Evolutionary conservation across 2,797 vertebrate genomes (phyloP).

Genomic region (Hafferia zeledoni): DNA sequence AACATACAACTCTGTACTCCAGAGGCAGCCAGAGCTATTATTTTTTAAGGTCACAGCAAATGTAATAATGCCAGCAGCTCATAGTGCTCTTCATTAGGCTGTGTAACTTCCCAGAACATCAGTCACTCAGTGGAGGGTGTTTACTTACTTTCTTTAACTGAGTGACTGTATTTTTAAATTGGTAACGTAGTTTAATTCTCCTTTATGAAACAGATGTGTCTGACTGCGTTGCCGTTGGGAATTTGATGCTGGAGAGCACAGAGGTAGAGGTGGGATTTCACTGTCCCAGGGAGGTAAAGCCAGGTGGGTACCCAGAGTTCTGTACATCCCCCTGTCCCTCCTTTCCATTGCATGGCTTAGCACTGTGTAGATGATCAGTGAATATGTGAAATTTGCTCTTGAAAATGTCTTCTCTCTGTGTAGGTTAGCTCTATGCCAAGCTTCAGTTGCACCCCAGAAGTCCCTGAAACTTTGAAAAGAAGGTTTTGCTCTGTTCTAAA

Average conservation of each 20-base stretch:
- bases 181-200: not conserved
- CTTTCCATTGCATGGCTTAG: accelerated
- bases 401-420: not conserved
- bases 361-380: not conserved
- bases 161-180: not conserved
- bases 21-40: conserved; percentile 1
- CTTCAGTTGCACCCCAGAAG: not conserved
- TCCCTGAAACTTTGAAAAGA: not conserved
- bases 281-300: not conserved
- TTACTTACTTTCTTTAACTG: not conserved
- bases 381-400: not conserved
- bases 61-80: conserved; percentile 50
- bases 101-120: conserved; percentile 2
- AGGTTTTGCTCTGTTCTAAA: not conserved
- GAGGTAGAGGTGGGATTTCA: not conserved
- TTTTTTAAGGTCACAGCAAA: conserved; percentile 60
- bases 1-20: conserved; percentile 15
- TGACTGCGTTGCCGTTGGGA: not conserved
- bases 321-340: accelerated
- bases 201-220: not conserved
- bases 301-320: not conserved
- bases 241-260: not conserved
- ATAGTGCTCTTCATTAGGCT: conserved; percentile 41
- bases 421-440: not conserved
- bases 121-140: not conserved